These are phyloP conservation scores for Epinotia bilunana DNA, from an alignment of 2,888 invertebrate species.

Conservation along the genomic window DNA sequence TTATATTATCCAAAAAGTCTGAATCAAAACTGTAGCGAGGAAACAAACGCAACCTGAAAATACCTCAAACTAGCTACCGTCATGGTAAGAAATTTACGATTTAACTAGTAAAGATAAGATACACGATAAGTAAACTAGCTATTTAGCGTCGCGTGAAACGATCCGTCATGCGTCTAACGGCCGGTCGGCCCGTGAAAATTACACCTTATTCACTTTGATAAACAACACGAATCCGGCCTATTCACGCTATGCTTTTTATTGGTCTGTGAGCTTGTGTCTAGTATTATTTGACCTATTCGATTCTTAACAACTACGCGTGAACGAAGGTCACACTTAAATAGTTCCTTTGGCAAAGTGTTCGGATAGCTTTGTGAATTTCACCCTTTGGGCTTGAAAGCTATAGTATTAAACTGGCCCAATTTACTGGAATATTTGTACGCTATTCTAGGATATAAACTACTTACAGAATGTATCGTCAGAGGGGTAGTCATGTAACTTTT, in stretches of 20 bases:
- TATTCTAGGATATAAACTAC: too few relatives aligned
- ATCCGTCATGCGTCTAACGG: constrained; percentile 17
- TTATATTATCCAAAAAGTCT: neutral
- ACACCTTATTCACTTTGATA: constrained; percentile 22
- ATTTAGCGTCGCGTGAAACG: constrained; percentile 34
- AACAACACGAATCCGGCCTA: constrained; percentile 26
- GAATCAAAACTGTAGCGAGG: neutral
- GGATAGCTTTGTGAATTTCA: too few relatives aligned
- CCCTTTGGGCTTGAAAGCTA: too few relatives aligned
- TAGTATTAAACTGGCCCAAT: too few relatives aligned
- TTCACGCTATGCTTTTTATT: neutral
- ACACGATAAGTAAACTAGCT: constrained; percentile 37
- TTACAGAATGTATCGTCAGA: too few relatives aligned
- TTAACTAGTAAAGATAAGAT: constrained; percentile 29
- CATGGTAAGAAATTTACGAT: neutral
- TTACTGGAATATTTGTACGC: too few relatives aligned
- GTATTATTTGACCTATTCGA: neutral
- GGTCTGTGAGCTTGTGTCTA: neutral
- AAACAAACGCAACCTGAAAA: neutral
- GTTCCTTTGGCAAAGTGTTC: too few relatives aligned
- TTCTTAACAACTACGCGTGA: neutral
- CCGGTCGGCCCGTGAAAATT: constrained; percentile 28
- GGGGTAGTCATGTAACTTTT: too few relatives aligned
- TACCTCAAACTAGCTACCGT: neutral
- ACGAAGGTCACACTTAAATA: neutral